Percentiles rank a stretch among this genome's conserved stretches.
phyloP scores from a whole-genome alignment of 1,140 invertebrate species.

The Drosophila chauvacae region DNA sequence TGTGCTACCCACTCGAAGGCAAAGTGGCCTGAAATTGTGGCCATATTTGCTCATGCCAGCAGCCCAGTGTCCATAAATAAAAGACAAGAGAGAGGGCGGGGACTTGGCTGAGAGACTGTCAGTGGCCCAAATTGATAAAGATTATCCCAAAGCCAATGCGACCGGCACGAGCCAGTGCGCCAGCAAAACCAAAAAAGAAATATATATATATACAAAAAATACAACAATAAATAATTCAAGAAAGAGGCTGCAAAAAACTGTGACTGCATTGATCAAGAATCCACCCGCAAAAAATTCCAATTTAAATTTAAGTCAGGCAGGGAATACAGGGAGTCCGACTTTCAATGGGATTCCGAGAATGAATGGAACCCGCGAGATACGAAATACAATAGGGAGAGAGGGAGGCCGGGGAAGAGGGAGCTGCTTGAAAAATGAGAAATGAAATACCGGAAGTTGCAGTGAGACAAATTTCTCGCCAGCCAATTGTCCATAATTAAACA shows the following conservation, averaged over 20 bases:
- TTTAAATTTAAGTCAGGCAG: conserved; percentile 69
- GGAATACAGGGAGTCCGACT: conserved; percentile 5
- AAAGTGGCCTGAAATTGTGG: conserved; percentile 31
- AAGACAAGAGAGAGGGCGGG: not conserved
- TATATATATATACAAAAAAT: not conserved
- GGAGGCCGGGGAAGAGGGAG: too few relatives aligned
- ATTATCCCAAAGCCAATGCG: conserved; percentile 73
- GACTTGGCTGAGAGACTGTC: conserved; percentile 41
- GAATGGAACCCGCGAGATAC: conserved; percentile 27
- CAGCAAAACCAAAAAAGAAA: not conserved
- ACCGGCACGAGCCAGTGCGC: conserved; percentile 57
- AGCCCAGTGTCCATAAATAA: conserved; percentile 51
- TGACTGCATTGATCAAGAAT: conserved; percentile 61
- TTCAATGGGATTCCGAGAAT: conserved; percentile 37
- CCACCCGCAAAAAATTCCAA: conserved; percentile 54
- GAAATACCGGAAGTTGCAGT: conserved; percentile 75
- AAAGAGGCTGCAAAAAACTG: conserved; percentile 9
- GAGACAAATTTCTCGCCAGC: conserved; percentile 72
- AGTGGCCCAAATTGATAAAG: conserved; percentile 73
- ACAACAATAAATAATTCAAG: conserved; percentile 8
- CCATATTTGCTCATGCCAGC: conserved; percentile 43
- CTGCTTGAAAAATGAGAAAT: conserved; percentile 50
- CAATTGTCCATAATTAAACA: conserved; percentile 79
- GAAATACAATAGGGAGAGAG: conserved; percentile 1
- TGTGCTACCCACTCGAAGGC: conserved; percentile 22